Conservation (phyloP, 2,797 vertebrate species). For the Gadopsis bispinosus region DNA sequence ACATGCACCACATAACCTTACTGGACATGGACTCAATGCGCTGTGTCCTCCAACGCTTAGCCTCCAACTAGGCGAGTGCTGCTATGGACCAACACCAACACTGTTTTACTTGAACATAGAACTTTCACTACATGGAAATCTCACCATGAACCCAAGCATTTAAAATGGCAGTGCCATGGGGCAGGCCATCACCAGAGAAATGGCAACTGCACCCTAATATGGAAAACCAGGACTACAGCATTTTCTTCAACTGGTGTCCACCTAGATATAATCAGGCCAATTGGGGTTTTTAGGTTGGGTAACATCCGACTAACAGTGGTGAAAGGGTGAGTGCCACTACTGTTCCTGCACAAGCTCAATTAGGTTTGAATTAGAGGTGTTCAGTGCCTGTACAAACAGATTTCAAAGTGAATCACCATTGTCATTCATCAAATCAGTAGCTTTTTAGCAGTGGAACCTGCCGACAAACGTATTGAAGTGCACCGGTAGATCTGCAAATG, state of each 20-base stretch:
- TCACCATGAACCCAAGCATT: background rate
- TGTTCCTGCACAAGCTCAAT: background rate
- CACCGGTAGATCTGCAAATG: background rate
- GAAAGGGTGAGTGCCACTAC: background rate
- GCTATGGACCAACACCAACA: background rate
- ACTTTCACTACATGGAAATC: background rate
- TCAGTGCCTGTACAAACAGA: background rate
- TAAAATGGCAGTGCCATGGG: background rate
- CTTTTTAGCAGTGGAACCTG: background rate
- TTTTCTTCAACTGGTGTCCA: slow-evolving; percentile 1
- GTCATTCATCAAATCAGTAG: background rate
- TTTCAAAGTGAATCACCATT: background rate
- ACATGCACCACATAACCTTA: background rate
- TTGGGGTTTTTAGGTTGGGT: background rate
- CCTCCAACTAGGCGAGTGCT: too few relatives aligned
- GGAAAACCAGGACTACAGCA: background rate
- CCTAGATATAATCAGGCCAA: background rate
- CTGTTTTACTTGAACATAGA: background rate
- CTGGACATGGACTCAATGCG: background rate
- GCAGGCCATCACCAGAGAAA: background rate
- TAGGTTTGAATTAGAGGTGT: background rate
- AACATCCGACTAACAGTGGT: background rate
- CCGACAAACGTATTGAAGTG: too few relatives aligned
- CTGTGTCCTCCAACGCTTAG: background rate
- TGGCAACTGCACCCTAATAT: background rate